Base-by-base conservation (phyloP, 1,140 invertebrate species). In the Mylabris phalerata region DNA sequence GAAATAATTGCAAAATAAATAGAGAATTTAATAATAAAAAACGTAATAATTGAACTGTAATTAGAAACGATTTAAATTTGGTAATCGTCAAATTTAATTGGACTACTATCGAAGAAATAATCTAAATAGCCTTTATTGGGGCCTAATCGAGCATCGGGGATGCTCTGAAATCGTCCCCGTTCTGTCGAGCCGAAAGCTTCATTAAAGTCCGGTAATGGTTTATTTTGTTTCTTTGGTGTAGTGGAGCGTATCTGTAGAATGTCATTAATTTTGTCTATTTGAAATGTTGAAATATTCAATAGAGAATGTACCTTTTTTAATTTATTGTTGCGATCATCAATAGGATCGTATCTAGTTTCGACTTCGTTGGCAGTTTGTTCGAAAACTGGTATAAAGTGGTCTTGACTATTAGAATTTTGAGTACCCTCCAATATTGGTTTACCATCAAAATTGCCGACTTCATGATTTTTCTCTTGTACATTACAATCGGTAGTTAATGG, bases 121-220 rank as follows among this genome's bases (percentile, higher is more conserved):
- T 72, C 69, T 24, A 68, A 43, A 55, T 66, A 69, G 24, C 63
- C 60, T 48, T 71, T 68, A 48, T 70, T 70, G 24, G 58, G 61
- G 7, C 50, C 58, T 44, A 70, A 50, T n/a, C 64, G 52, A 7
- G 66, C 67, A 62, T 72, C 65, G 5, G 71, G 69, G 10, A 67
- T 69, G 55, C 71, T 70, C 50, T 69, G 69, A 62, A 82, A 84
- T 32, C 77, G 75, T 9, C 81, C 82, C 39, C 82, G 81, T 66
- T 83, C 82, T 9, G 82, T 83, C 0, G 81, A 81, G 9, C 81
- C 82, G 61, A 84, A 84, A 0, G 82, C 81, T 61, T 83, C 81
- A 61, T 83, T 81, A 62, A 83, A 84, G 9, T 81, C 80, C 0
- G 82, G 82, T 11, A 84, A 66, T 10, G 79, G 77, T 57, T 79